Evolutionary conservation across 2,888 invertebrate species (phyloP).

Genomic region (Pharmacophagus antenor): DNA sequence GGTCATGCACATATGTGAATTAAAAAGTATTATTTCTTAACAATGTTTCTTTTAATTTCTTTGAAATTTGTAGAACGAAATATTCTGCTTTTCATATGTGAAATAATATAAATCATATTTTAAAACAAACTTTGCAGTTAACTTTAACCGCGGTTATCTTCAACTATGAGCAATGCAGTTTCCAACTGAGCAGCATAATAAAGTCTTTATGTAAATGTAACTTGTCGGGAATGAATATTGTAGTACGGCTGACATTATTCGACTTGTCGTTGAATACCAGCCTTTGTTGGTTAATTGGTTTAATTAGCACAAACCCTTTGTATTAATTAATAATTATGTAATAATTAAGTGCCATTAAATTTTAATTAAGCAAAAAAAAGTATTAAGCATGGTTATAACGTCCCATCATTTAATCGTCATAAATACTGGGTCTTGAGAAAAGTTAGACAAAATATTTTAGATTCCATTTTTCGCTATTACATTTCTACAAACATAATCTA

Average conservation of each 20-base stretch:
- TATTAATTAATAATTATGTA: neutral
- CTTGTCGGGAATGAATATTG: slow-evolving; percentile 27
- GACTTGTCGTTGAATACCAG: slow-evolving; percentile 11
- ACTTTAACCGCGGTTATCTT: slow-evolving; percentile 27
- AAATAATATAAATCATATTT: slow-evolving; percentile 25
- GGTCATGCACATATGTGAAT: too few species aligned
- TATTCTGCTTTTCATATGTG: slow-evolving; percentile 11
- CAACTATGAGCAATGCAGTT: slow-evolving; percentile 29
- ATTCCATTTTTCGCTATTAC: too few species aligned
- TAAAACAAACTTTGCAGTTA: slow-evolving; percentile 27
- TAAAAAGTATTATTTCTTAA: neutral
- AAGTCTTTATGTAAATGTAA: slow-evolving; percentile 30
- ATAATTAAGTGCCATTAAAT: neutral
- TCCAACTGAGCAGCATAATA: slow-evolving; percentile 27
- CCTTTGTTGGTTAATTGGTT: slow-evolving; percentile 2
- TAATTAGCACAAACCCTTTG: slow-evolving; percentile 1
- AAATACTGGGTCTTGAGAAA: neutral
- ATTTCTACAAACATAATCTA: too few species aligned
- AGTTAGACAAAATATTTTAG: too few species aligned
- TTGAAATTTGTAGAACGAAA: neutral
- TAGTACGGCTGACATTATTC: slow-evolving; percentile 16
- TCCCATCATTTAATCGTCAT: neutral
- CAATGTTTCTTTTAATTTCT: neutral
- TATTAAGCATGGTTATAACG: neutral
- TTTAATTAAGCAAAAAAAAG: neutral